These are phyloP conservation scores for Pseudomyrmex cubaensis DNA, from an alignment of 1,140 invertebrate species.

Conservation along the genomic window DNA sequence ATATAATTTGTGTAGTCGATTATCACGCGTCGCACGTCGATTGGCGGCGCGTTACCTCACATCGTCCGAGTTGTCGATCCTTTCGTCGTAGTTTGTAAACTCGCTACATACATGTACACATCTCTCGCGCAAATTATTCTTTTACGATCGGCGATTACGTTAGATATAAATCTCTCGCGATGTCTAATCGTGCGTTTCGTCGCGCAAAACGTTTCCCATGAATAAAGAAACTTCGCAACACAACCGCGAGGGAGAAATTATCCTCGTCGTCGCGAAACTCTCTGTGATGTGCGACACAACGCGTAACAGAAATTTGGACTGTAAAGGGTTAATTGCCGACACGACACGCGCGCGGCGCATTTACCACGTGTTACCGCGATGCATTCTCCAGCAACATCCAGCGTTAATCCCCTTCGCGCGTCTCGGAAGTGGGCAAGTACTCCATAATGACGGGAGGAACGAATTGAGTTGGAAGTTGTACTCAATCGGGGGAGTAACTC, in stretches of 20 bases:
- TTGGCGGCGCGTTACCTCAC: too few relatives aligned
- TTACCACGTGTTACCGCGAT: slow-evolving; percentile 37
- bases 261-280: slow-evolving; percentile 18
- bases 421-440: slow-evolving; percentile 39
- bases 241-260: slow-evolving; percentile 1
- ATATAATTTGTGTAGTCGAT: slow-evolving; percentile 8
- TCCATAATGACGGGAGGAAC: slow-evolving; percentile 18
- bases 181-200: background rate
- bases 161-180: background rate
- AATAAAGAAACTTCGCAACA: slow-evolving; percentile 42
- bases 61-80: background rate
- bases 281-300: background rate
- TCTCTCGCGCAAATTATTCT: background rate
- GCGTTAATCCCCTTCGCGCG: slow-evolving; percentile 32
- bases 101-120: background rate
- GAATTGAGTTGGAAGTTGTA: slow-evolving; percentile 41
- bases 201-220: background rate
- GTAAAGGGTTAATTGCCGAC: slow-evolving; percentile 67
- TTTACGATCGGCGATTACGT: background rate
- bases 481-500: slow-evolving; percentile 42
- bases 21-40: background rate
- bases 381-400: slow-evolving; percentile 38
- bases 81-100: background rate
- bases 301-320: slow-evolving; percentile 47
- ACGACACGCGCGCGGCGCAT: slow-evolving; percentile 46